Evolutionary conservation across 2,888 invertebrate genomes (phyloP).

Genomic region (Gymnoscelis rufifasciata): DNA sequence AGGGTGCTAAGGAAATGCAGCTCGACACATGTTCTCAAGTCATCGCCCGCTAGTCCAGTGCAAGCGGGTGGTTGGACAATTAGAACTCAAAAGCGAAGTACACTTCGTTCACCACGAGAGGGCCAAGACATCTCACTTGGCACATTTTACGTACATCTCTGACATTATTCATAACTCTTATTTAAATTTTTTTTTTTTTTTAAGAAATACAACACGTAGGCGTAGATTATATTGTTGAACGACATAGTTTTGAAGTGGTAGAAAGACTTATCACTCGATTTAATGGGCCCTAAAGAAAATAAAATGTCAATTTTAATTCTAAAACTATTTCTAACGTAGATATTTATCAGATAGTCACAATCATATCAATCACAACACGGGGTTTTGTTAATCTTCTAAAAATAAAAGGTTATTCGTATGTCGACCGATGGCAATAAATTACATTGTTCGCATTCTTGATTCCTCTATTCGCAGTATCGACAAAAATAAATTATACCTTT

Average conservation of each 20-base stretch:
- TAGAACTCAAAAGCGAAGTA: conserved; percentile 56
- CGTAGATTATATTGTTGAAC: conserved; percentile 40
- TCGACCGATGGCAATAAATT: not conserved
- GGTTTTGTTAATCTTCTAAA: not conserved
- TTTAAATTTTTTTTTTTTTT: conserved; percentile 23
- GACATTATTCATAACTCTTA: conserved; percentile 40
- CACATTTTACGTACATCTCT: conserved; percentile 45
- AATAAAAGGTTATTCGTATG: no score
- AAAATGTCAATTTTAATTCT: not conserved
- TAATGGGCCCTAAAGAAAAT: not conserved
- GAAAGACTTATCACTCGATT: conserved; percentile 20
- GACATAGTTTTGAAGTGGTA: conserved; percentile 19
- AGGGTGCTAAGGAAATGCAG: conserved; percentile 43
- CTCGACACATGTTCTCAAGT: conserved; percentile 43
- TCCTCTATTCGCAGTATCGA: not conserved
- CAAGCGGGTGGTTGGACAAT: conserved; percentile 48
- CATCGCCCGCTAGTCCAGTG: conserved; percentile 32
- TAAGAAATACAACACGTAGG: conserved; percentile 29
- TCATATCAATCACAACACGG: not conserved
- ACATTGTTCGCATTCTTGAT: not conserved
- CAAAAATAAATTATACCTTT: no score
- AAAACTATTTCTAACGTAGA: not conserved
- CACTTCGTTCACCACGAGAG: conserved; percentile 46
- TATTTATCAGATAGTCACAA: not conserved
- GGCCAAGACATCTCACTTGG: conserved; percentile 39